phyloP scores from a whole-genome alignment of 2,888 invertebrate genomes.

The Lobophora halterata region DNA sequence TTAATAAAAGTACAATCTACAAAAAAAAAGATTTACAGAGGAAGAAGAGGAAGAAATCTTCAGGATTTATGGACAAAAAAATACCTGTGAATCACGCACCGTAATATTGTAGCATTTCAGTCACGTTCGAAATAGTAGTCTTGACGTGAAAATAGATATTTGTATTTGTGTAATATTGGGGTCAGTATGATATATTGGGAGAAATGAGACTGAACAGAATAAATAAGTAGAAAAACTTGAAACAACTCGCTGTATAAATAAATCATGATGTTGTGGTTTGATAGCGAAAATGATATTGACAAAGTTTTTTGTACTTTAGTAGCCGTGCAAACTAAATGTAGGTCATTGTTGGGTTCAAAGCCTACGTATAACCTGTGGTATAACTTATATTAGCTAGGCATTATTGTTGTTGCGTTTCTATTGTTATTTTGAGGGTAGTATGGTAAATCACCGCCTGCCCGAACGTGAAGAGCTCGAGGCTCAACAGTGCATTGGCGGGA shows the following conservation, averaged over 20 bases:
- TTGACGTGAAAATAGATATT: slow-evolving; percentile 35
- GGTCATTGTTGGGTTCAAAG: no score
- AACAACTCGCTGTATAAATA: slow-evolving; percentile 19
- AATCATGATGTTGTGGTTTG: slow-evolving; percentile 16
- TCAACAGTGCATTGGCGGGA: no score
- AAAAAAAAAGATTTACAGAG: slow-evolving; percentile 22
- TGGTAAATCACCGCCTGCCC: no score
- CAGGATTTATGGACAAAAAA: slow-evolving; percentile 17
- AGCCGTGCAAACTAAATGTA: no score
- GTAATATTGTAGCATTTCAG: slow-evolving; percentile 23
- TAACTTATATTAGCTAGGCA: no score
- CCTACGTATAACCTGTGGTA: no score
- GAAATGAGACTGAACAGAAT: slow-evolving; percentile 22
- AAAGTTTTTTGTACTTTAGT: no score
- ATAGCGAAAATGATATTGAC: slow-evolving; percentile 11
- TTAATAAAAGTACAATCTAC: slow-evolving; percentile 12
- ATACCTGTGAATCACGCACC: slow-evolving; percentile 20
- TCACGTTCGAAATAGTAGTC: slow-evolving; percentile 28
- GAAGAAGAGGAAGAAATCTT: slow-evolving; percentile 6
- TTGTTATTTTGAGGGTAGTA: no score
- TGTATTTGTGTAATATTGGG: slow-evolving; percentile 35
- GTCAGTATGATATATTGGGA: slow-evolving; percentile 37
- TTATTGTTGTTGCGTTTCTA: no score
- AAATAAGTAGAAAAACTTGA: slow-evolving; percentile 25
- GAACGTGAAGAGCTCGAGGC: no score